These are phyloP conservation scores for Myrmecophaga tridactyla DNA, from an alignment of 2,113 vertebrate species.

Conservation along the genomic window DNA sequence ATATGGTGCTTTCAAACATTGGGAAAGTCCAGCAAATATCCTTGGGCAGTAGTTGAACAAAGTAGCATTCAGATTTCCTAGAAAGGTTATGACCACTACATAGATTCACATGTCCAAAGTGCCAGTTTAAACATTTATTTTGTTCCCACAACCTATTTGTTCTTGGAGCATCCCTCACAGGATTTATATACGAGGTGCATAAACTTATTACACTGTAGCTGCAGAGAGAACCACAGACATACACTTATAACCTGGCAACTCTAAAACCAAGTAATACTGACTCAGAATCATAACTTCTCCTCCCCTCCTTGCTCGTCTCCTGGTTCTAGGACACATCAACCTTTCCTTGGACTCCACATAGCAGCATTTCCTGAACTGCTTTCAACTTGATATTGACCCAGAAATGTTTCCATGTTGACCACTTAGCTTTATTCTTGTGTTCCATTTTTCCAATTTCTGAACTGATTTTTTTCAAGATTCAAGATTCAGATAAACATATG, in stretches of 20 bases:
- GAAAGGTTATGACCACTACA: not conserved
- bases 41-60: not conserved
- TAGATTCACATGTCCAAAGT: not conserved
- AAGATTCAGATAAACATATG: not conserved
- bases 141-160: not conserved
- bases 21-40: not conserved
- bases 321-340: not conserved
- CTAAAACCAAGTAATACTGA: not conserved
- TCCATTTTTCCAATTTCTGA: not conserved
- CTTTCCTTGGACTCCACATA: not conserved
- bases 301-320: not conserved
- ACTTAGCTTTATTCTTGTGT: not conserved
- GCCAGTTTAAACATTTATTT: slow-evolving; percentile 15
- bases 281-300: not conserved
- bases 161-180: not conserved
- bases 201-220: not conserved
- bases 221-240: not conserved
- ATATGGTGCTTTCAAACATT: not conserved
- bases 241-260: not conserved
- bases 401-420: not conserved
- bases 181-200: not conserved
- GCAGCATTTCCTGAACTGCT: not conserved
- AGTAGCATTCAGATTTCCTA: not conserved
- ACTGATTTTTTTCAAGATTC: not conserved
- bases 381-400: not conserved